phyloP scores from a whole-genome alignment of 2,113 vertebrate species.

The Speoplatyrhinus poulsoni region DNA sequence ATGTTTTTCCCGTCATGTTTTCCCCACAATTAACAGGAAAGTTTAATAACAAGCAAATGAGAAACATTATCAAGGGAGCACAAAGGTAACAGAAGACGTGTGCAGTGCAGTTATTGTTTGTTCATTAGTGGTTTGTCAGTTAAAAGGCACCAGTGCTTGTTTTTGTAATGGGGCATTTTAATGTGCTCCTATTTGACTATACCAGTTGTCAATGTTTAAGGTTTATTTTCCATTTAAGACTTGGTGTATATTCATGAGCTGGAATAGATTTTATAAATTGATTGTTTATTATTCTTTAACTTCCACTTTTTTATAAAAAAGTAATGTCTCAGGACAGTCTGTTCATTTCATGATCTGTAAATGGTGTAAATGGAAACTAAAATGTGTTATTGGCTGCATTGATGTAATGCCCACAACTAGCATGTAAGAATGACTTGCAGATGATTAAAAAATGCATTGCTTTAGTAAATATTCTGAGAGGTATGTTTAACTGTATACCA shows the following conservation, averaged over 20 bases:
- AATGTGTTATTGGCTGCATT: not conserved
- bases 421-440: not conserved
- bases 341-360: not conserved
- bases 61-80: not conserved
- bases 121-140: too few relatives aligned
- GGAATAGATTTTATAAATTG: not conserved
- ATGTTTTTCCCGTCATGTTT: not conserved
- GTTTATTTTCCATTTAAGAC: not conserved
- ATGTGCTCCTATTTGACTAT: too few relatives aligned
- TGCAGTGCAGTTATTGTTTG: slow-evolving; percentile 16
- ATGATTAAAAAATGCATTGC: not conserved
- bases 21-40: slow-evolving; percentile 2
- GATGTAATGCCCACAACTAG: not conserved
- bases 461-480: slow-evolving; percentile 4
- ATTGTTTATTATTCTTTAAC: not conserved
- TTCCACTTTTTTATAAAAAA: not conserved
- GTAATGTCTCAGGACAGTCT: not conserved
- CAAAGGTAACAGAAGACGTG: slow-evolving; percentile 1
- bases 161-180: too few relatives aligned
- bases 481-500: not conserved
- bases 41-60: not conserved
- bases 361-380: not conserved
- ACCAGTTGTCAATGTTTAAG: too few relatives aligned
- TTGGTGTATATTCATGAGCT: not conserved
- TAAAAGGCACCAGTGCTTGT: too few relatives aligned